These are phyloP conservation scores for Mamestra brassicae DNA, from an alignment of 2,888 invertebrate genomes.

Conservation along the genomic window DNA sequence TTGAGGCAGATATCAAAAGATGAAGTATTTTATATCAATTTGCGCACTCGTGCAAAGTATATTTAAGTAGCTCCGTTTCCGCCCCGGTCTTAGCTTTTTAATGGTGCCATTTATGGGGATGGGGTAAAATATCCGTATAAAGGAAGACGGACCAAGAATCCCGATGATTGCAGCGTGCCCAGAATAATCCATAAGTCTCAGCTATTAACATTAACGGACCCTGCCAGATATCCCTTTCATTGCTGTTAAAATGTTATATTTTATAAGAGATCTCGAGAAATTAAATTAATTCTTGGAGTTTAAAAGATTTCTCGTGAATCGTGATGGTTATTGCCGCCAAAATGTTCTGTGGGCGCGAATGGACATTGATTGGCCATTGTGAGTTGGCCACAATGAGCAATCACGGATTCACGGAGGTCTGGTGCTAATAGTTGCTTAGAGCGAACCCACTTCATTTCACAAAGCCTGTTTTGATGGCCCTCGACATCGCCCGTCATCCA, in stretches of 20 bases:
- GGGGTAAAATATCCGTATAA: constrained; percentile 82
- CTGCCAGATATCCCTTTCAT: constrained; percentile 64
- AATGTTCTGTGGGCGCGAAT: constrained; percentile 74
- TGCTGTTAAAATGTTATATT: constrained; percentile 61
- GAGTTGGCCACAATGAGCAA: constrained; percentile 82
- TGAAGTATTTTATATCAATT: constrained; percentile 89
- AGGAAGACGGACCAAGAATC: constrained; percentile 80
- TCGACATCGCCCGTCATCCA: constrained; percentile 30
- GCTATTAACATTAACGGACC: constrained; percentile 69
- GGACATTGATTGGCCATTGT: constrained; percentile 86
- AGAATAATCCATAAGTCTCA: constrained; percentile 70
- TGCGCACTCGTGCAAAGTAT: constrained; percentile 88
- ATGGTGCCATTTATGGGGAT: constrained; percentile 85
- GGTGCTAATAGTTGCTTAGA: constrained; percentile 76
- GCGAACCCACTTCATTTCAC: constrained; percentile 76
- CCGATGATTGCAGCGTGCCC: constrained; percentile 77
- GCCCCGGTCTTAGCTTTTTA: constrained; percentile 84
- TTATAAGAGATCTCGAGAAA: constrained; percentile 47
- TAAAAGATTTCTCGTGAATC: constrained; percentile 62
- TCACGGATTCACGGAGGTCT: constrained; percentile 73
- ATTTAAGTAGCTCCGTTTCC: constrained; percentile 84
- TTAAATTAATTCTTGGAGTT: constrained; percentile 53
- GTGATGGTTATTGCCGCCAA: constrained; percentile 69
- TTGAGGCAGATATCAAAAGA: constrained; percentile 80
- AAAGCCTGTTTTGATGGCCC: constrained; percentile 51